These are phyloP conservation scores for Limnothrissa miodon DNA, from an alignment of 2,113 vertebrate genomes.

Conservation along the genomic window DNA sequence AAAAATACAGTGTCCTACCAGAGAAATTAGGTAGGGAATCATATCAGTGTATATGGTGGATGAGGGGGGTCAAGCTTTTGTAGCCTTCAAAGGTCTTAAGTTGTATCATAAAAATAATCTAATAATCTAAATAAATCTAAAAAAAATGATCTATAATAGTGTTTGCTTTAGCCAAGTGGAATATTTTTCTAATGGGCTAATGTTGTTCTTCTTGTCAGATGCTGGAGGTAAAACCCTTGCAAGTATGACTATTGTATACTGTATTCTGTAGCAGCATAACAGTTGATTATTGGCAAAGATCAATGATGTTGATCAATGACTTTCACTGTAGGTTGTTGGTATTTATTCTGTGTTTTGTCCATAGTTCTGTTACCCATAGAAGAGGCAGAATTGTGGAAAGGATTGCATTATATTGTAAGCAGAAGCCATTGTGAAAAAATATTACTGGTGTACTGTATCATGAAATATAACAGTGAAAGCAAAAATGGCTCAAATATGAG, in stretches of 20 bases:
- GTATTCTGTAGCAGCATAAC: too few species aligned
- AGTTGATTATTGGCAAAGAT: constrained; percentile 66
- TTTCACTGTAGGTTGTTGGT: constrained; percentile 24
- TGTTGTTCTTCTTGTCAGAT: constrained; percentile 66
- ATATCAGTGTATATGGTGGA: background rate
- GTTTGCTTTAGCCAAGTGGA: constrained; percentile 60
- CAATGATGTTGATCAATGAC: constrained; percentile 56
- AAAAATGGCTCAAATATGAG: background rate
- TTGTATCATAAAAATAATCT: background rate
- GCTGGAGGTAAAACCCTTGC: constrained; percentile 65
- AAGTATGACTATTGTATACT: constrained; percentile 65
- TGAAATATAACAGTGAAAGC: background rate
- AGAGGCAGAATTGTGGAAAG: background rate
- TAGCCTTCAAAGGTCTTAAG: background rate
- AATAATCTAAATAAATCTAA: background rate
- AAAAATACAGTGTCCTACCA: background rate
- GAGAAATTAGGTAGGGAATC: background rate
- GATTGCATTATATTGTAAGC: background rate
- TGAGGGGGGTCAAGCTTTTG: background rate
- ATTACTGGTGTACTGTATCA: background rate
- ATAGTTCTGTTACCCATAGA: background rate
- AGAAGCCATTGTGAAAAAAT: background rate
- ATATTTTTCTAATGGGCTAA: constrained; percentile 66
- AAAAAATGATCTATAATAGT: constrained; percentile 33
- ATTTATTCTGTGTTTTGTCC: background rate